Base-by-base conservation (phyloP, 2,888 invertebrate species). In the Thalpophila matura region DNA sequence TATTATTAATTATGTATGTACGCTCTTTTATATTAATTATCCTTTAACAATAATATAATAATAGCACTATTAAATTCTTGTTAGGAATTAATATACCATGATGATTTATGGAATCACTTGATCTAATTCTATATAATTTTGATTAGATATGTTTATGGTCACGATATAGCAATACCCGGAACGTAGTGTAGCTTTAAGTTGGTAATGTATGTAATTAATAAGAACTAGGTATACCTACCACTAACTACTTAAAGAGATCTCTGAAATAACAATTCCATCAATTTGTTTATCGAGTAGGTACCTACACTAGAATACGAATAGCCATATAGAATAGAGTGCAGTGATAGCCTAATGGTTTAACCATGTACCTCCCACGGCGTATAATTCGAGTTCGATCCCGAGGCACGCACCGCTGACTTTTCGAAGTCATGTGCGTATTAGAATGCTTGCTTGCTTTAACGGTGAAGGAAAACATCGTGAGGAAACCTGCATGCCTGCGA, bases 101-200 rank as follows among this genome's bases (percentile, higher is more conserved):
- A 33, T 37, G 9, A 27, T 60, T 55, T 46, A 63, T 53, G 51
- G 42, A 37, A 40, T 33, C 51, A 37, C 27, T 29, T 68, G 35
- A 51, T 26, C 9, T 3, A 31, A 60, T 60, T 66, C 31, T 42
- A 10, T 24, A 27, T 64, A 26, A 51, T 51, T 51, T 60, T 22
- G 27, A 51, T 47, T 31, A 24, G 18, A 9, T n/a, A n/a, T 33
- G 18, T 51, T 33, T 33, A 33, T 37, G 7, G 35, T 47, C 37
- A 51, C 9, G 55, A 7, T 12, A 42, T 16, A 10, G 0, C 7
- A 42, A 27, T 70, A 57, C 38, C 33, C 7, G 51, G 57, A 53
- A 68, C 16, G 16, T n/a, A n/a, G n/a, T 16, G 9, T 40, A 29
- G 22, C 31, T 6, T 56, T 18, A 27, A 14, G 22, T 6, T 22